Base-by-base conservation (phyloP, 2,113 vertebrate species). In the Rhizomys pruinosus region DNA sequence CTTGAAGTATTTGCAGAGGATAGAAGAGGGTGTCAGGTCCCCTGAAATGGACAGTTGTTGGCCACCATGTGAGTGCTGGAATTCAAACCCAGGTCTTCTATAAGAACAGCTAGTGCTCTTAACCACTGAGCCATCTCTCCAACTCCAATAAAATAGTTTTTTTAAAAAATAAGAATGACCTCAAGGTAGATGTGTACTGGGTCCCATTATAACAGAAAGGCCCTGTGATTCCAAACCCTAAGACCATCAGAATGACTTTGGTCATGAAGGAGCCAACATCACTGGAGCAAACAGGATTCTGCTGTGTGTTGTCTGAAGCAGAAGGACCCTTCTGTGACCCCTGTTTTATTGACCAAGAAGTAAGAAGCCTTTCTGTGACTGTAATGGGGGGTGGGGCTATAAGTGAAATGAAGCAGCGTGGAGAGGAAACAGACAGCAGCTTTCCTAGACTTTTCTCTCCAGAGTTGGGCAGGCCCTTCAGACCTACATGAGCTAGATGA, bases 401-500 rank as follows among this genome's bases (percentile, higher is more conserved):
- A 86, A 34, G 39, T 27, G 11, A 68, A 77, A 23, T 1, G 22
- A 69, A 44, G n/a, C 8, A 10, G 27, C 29, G 1, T 52, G 5
- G 15, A 19, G 32, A 9, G 23, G 0, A 27, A 23, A 25, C 3
- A 32, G 29, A 64, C 47, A 13, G n/a, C 17, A 5, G 39, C 25
- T 57, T 39, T 4, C 3, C 25, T 17, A 25, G 52, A 3, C 16
- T 59, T 52, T 74, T 6, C 7, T 42, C 27, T 63, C 69, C 19
- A 25, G 72, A 59, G 16, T 1, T 0, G 13, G 7, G 27, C 3
- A n/a, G 44, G 22, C 4, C 11, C 55, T 1, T 9, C 15, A 22
- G 19, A 17, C 19, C 37, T 17, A 4, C 1, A 2, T 7, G 44
- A 42, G 1, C 27, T 10, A 0, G 8, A 16, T 12, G 37, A 52